Base-by-base conservation (phyloP, 2,888 invertebrate genomes). In the Steromphala cineraria region DNA sequence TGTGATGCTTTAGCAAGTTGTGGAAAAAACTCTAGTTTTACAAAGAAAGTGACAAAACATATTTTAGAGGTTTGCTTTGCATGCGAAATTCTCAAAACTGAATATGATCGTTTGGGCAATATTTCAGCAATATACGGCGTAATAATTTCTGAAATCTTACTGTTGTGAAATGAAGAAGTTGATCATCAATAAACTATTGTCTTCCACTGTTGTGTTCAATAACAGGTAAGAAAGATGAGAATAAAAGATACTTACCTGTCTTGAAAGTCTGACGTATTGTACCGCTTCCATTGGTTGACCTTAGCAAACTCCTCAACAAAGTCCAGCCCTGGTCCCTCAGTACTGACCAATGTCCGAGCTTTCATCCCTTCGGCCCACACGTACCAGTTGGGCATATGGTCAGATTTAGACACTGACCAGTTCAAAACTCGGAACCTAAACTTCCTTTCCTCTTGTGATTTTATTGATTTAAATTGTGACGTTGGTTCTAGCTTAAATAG, bases 241-340 rank as follows among this genome's bases (percentile, higher is more conserved):
- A 46, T 4, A 46, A 46, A 13, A 46, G 8, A 46, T 46, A 46
- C 5, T 46, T 4, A 71, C 71, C 71, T 71, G 40, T 71, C 71
- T 71, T 71, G 28, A 13, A 71, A 36, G 17, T 19, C 31, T 19
- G 71, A 17, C 15, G 40, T 31, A 36, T 71, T 36, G 40, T 81
- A 87, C 24, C 90, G 55, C 71, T 90, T 89, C 88, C 89, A 90
- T 78, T 89, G 86, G 62, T 88, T 83, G 0, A 82, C 80, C 56
- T 81, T 86, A 7, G 82, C 82, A 78, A 88, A 89, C 0, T 87
- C 83, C 7, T 81, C 81, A 10, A 90, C 88, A 78, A 86, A 90
- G 0, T 78, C 62, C 24, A 86, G 21, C 31, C 79, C 82, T 31
- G 89, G 81, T 0, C 81, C 83, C 4, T 75, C 75, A 1, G 90